Conservation (phyloP, 2,113 vertebrate species). For the Amphilophus citrinellus region DNA sequence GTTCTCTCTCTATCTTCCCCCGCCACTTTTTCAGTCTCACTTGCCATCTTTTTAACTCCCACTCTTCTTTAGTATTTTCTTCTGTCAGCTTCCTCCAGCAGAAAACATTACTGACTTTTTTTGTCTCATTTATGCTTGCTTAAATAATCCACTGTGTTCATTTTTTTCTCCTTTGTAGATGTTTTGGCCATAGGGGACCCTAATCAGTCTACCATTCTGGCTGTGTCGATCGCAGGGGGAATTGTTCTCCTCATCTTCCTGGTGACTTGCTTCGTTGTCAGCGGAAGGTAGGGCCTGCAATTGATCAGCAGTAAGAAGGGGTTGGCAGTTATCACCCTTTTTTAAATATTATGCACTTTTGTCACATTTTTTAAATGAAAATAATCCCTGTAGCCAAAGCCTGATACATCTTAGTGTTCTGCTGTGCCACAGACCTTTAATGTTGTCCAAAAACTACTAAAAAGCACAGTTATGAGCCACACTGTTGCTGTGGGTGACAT, state of each 20-base stretch:
- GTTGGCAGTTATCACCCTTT: neutral
- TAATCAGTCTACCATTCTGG: slow-evolving; percentile 86
- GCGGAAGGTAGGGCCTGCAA: slow-evolving; percentile 79
- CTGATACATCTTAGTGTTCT: neutral
- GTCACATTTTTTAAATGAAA: neutral
- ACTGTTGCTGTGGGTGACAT: slow-evolving; percentile 9
- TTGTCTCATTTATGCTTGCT: slow-evolving; percentile 21
- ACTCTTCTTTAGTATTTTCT: slow-evolving; percentile 27
- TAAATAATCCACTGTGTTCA: slow-evolving; percentile 23
- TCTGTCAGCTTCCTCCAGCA: neutral
- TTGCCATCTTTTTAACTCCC: slow-evolving; percentile 39
- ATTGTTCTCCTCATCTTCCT: slow-evolving; percentile 85
- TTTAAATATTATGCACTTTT: neutral
- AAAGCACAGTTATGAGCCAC: neutral
- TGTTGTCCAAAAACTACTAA: neutral
- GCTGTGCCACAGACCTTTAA: neutral
- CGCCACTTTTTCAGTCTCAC: slow-evolving; percentile 3
- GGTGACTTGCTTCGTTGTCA: slow-evolving; percentile 86
- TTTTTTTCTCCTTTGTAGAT: slow-evolving; percentile 69
- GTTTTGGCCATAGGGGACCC: slow-evolving; percentile 86
- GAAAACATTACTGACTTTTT: slow-evolving; percentile 17
- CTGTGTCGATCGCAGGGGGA: slow-evolving; percentile 84
- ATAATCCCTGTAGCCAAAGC: neutral
- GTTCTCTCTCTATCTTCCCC: slow-evolving; percentile 39
- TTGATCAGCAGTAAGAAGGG: neutral